phyloP scores from a whole-genome alignment of 2,888 invertebrate species.

The Eupithecia vulgata region DNA sequence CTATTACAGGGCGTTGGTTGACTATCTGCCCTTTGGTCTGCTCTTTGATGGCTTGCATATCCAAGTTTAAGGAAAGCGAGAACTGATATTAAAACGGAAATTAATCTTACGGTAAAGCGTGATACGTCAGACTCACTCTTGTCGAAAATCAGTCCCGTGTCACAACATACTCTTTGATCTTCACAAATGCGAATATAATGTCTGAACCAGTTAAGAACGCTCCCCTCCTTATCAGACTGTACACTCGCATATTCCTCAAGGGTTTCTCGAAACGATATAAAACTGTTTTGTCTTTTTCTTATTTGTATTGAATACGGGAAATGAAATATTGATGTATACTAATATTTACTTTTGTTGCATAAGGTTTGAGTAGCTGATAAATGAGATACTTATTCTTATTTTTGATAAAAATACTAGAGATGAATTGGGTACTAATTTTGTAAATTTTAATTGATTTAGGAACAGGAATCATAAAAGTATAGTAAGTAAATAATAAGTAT shows the following conservation, averaged over 20 bases:
- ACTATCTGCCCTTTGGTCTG: too few relatives aligned
- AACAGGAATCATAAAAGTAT: too few relatives aligned
- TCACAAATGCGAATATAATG: slow-evolving; percentile 82
- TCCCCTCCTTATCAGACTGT: slow-evolving; percentile 69
- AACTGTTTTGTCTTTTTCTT: slow-evolving; percentile 66
- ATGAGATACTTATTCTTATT: not conserved
- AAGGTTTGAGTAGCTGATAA: not conserved
- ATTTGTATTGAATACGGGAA: slow-evolving; percentile 68
- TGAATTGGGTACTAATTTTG: not conserved
- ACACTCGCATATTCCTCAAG: slow-evolving; percentile 64
- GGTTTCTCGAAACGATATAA: slow-evolving; percentile 67
- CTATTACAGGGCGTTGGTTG: too few relatives aligned
- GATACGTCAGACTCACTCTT: slow-evolving; percentile 1
- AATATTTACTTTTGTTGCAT: not conserved
- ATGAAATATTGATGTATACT: slow-evolving; percentile 57
- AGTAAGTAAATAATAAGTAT: too few relatives aligned
- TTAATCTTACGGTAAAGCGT: not conserved
- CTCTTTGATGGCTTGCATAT: too few relatives aligned
- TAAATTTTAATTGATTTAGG: not conserved
- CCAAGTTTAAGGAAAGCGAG: too few relatives aligned
- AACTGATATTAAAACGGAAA: not conserved
- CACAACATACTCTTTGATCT: slow-evolving; percentile 82
- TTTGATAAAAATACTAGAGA: not conserved
- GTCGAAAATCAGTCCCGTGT: slow-evolving; percentile 64
- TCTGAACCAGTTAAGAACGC: slow-evolving; percentile 75